Percentiles rank a stretch among this genome's conserved stretches.
These are phyloP conservation scores for Nesoenas mayeri DNA, from an alignment of 2,113 vertebrate genomes.

Conservation along the genomic window DNA sequence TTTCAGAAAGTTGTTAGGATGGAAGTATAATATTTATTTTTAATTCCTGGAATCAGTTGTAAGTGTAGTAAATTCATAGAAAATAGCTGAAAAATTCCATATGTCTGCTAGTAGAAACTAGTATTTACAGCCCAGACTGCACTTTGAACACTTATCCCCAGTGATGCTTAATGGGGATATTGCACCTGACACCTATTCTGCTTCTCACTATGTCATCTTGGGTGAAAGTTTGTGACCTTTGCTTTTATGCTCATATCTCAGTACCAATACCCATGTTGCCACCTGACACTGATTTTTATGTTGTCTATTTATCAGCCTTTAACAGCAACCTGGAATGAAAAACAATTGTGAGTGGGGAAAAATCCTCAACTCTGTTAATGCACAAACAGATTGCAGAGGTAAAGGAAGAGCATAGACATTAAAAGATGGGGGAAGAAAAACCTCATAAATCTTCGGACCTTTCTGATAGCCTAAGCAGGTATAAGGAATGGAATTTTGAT, in stretches of 20 bases:
- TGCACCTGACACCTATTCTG: background rate
- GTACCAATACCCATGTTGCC: background rate
- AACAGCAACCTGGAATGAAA: background rate
- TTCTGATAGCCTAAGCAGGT: background rate
- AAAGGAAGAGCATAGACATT: background rate
- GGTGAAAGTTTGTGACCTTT: background rate
- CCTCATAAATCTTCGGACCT: background rate
- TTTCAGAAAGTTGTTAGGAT: background rate
- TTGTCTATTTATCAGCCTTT: background rate
- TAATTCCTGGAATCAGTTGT: background rate
- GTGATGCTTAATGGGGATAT: background rate
- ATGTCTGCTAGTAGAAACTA: background rate
- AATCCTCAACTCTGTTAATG: background rate
- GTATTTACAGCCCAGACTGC: background rate
- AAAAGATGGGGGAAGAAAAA: background rate
- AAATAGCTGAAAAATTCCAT: background rate
- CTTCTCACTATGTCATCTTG: background rate
- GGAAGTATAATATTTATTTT: background rate
- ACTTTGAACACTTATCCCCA: background rate
- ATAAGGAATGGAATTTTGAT: background rate
- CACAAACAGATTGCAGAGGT: background rate
- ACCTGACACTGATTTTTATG: background rate
- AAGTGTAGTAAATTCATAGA: background rate
- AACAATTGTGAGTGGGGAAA: background rate
- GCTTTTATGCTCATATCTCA: background rate